Percentiles rank a stretch among this genome's conserved stretches.
Conservation (phyloP, 1,140 invertebrate genomes). For the Reticulitermes speratus region DNA sequence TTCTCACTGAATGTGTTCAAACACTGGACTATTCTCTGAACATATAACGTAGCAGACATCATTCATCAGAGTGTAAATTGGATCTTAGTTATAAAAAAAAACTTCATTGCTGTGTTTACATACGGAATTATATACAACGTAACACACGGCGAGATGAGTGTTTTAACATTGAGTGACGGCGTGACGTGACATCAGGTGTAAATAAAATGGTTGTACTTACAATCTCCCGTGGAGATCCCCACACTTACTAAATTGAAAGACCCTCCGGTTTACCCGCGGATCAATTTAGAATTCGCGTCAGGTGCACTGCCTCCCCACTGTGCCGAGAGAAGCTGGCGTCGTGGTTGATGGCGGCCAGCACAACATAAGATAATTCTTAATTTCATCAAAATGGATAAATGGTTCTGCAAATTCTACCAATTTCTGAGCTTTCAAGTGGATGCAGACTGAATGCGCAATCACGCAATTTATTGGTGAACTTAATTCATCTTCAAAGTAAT, state of each 20-base stretch:
- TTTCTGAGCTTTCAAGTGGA: no score
- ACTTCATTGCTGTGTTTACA: neutral
- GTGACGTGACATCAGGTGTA: neutral
- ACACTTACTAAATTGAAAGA: constrained; percentile 8
- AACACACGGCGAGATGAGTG: neutral
- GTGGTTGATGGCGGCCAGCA: neutral
- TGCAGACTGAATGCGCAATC: no score
- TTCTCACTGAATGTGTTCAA: neutral
- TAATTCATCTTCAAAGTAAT: no score
- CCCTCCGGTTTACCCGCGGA: neutral
- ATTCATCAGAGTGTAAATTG: constrained; percentile 15
- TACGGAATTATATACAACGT: neutral
- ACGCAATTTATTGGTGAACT: no score
- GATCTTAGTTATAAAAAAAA: neutral
- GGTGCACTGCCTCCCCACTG: neutral
- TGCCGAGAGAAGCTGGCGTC: neutral
- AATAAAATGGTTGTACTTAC: neutral
- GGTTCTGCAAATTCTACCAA: no score
- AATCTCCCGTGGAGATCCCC: neutral
- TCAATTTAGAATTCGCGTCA: constrained; percentile 14
- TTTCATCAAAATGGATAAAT: no score
- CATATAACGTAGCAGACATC: neutral
- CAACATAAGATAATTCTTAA: neutral
- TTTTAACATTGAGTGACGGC: constrained; percentile 15
- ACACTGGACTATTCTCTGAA: neutral